phyloP scores from a whole-genome alignment of 2,797 vertebrate genomes.

The Spinibarbus caldwelli region DNA sequence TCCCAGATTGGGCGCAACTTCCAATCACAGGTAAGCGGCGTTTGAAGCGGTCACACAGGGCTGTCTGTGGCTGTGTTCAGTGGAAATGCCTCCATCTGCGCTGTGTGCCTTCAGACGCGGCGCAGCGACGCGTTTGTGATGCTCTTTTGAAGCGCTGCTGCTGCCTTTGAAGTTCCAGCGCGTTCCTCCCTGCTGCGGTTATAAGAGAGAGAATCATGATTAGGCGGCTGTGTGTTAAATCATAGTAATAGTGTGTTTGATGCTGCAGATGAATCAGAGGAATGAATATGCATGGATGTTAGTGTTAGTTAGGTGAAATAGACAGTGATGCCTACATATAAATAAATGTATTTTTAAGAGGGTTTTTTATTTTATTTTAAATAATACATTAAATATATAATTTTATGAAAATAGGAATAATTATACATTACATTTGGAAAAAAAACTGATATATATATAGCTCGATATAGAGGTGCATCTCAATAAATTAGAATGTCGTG shows the following conservation, averaged over 20 bases:
- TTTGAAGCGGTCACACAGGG: not conserved
- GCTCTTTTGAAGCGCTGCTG: no score
- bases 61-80: not conserved
- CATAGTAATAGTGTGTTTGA: not conserved
- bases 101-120: not conserved
- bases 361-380: no score
- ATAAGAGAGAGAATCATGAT: not conserved
- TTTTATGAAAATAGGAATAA: no score
- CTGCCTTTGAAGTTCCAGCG: not conserved
- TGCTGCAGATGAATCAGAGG: not conserved
- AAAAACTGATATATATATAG: no score
- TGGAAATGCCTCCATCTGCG: no score
- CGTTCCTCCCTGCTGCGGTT: not conserved
- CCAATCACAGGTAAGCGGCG: conserved; percentile 3
- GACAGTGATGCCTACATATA: no score
- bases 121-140: not conserved
- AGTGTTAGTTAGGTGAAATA: not conserved
- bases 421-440: no score
- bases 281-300: not conserved
- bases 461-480: no score
- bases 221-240: not conserved
- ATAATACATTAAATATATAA: no score
- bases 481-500: no score
- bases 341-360: not conserved
- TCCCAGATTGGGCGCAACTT: conserved; percentile 14